phyloP scores from a whole-genome alignment of 2,797 vertebrate genomes.

The Adrianichthys oophorus region DNA sequence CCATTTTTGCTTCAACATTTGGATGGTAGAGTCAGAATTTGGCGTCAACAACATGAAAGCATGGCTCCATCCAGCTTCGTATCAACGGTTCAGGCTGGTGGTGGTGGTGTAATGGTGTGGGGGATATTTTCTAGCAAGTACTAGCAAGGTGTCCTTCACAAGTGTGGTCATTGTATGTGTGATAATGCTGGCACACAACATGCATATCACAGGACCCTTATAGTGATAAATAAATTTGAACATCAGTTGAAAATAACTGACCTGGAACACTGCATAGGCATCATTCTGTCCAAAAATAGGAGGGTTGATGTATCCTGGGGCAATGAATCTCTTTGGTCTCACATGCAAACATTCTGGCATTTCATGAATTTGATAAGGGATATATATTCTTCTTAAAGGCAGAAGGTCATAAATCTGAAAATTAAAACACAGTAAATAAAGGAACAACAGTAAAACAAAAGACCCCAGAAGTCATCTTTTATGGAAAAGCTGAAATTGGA shows the following conservation, averaged over 20 bases:
- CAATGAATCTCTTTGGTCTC: conserved; percentile 33
- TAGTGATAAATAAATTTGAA: neutral
- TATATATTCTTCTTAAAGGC: conserved; percentile 7
- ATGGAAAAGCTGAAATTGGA: no score
- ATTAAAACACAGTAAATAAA: neutral
- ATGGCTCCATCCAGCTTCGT: no score
- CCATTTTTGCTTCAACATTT: no score
- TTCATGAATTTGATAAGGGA: conserved; percentile 38
- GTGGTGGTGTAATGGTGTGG: no score
- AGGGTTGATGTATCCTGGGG: neutral
- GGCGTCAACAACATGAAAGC: no score
- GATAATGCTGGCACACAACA: no score
- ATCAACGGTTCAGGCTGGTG: no score
- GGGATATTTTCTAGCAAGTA: no score
- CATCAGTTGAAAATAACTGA: conserved; percentile 5
- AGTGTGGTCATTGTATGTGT: no score
- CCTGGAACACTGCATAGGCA: conserved; percentile 50
- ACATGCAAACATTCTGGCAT: conserved; percentile 31
- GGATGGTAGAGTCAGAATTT: no score
- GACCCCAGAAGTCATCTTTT: no score
- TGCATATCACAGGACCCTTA: neutral
- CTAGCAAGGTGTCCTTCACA: no score
- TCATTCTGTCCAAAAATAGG: neutral
- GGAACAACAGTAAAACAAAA: neutral
- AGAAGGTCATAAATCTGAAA: conserved; percentile 60